Conservation (phyloP, 2,113 vertebrate species). For the Sylvilagus bachmani region DNA sequence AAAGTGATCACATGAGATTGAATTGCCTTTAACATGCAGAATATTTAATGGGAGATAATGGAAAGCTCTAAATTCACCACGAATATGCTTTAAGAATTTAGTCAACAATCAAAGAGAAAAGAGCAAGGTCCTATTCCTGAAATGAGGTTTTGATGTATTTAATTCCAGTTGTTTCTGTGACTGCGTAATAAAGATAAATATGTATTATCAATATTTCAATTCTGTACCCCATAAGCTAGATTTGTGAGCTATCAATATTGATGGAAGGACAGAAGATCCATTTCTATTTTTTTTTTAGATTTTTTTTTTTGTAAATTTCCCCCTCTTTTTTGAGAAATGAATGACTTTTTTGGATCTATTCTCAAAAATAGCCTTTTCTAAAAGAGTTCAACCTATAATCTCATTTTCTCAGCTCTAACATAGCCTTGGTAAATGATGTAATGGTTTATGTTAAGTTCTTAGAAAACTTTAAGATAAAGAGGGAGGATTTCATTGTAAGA, state of each 20-base stretch:
- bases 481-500: background rate
- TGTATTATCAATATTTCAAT: background rate
- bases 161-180: slow-evolving; percentile 20
- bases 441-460: background rate
- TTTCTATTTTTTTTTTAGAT: background rate
- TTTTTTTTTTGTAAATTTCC: background rate
- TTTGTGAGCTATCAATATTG: background rate
- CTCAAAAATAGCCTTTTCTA: slow-evolving; percentile 25
- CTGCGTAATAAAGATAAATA: background rate
- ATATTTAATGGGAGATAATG: slow-evolving; percentile 38
- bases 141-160: background rate
- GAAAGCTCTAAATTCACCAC: background rate
- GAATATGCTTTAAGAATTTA: background rate
- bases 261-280: background rate
- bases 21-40: background rate
- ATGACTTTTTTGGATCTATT: background rate
- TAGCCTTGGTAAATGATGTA: background rate
- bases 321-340: background rate
- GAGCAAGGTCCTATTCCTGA: background rate
- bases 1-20: background rate
- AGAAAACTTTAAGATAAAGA: background rate
- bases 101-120: background rate
- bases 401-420: background rate
- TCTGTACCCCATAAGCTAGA: background rate
- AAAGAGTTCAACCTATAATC: background rate